Conservation (phyloP, 2,113 vertebrate species). For the Galbula dea region DNA sequence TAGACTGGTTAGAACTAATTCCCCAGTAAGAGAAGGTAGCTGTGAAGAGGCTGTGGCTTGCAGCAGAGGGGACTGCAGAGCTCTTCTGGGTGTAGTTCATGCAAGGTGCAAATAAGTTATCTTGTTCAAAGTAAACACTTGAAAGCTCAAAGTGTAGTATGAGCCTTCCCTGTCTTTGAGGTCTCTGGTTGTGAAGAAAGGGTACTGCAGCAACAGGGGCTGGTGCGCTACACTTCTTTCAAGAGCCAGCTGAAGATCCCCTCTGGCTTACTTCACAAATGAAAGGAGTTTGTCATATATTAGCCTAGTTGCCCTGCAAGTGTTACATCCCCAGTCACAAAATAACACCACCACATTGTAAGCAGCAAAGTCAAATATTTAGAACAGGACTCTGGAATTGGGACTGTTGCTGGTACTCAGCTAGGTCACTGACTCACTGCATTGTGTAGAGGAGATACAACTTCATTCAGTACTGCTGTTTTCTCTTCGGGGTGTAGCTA, state of each 20-base stretch:
- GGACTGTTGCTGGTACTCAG: not conserved
- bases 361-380: not conserved
- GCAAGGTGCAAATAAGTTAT: not conserved
- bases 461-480: not conserved
- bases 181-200: not conserved
- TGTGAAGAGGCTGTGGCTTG: not conserved
- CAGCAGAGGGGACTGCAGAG: not conserved
- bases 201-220: not conserved
- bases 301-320: not conserved
- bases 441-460: not conserved
- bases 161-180: not conserved
- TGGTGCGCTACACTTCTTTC: not conserved
- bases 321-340: not conserved
- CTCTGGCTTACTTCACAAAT: not conserved
- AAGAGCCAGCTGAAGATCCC: not conserved
- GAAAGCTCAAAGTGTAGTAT: too few relatives aligned
- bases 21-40: not conserved
- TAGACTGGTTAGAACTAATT: not conserved
- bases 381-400: not conserved
- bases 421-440: not conserved
- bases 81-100: not conserved
- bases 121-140: not conserved
- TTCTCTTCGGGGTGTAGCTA: not conserved
- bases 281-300: not conserved
- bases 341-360: not conserved